phyloP scores from a whole-genome alignment of 2,113 vertebrate species.

The Chascanopsetta lugubris region DNA sequence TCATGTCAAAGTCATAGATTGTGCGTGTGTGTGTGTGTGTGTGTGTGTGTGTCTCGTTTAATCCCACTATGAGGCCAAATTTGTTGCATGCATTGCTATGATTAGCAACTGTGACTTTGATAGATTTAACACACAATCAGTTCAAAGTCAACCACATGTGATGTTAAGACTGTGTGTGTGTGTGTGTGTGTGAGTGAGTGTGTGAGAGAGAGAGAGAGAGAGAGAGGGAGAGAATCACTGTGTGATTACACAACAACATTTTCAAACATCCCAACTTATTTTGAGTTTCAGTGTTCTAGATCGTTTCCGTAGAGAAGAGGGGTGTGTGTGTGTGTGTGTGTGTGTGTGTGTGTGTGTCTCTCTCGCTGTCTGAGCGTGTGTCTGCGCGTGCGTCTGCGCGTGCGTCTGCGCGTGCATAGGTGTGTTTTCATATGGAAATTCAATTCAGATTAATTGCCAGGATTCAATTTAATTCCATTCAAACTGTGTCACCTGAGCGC shows the following conservation, averaged over 20 bases:
- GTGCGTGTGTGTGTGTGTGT: too few relatives aligned
- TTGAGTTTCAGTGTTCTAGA: not conserved
- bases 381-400: not conserved
- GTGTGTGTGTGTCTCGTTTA: not conserved
- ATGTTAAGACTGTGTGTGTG: not conserved
- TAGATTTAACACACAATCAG: not conserved
- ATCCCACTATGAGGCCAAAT: not conserved
- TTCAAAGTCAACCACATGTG: not conserved
- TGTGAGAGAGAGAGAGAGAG: not conserved
- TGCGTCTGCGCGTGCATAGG: too few relatives aligned
- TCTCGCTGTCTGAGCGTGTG: too few relatives aligned
- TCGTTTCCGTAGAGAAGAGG: not conserved
- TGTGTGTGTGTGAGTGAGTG: not conserved
- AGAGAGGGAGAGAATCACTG: too few relatives aligned
- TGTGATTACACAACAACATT: slow-evolving; percentile 10
- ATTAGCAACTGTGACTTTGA: slow-evolving; percentile 15
- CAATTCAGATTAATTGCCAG: slow-evolving; percentile 21
- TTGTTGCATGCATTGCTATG: not conserved
- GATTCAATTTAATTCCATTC: slow-evolving; percentile 44
- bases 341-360: too few relatives aligned
- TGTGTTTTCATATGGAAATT: not conserved
- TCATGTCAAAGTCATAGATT: slow-evolving; percentile 1
- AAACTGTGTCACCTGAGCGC: slow-evolving; percentile 37
- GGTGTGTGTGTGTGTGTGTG: not conserved
- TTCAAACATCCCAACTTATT: slow-evolving; percentile 20